These are phyloP conservation scores for Mythimna vitellina DNA, from an alignment of 2,888 invertebrate species.

Conservation along the genomic window DNA sequence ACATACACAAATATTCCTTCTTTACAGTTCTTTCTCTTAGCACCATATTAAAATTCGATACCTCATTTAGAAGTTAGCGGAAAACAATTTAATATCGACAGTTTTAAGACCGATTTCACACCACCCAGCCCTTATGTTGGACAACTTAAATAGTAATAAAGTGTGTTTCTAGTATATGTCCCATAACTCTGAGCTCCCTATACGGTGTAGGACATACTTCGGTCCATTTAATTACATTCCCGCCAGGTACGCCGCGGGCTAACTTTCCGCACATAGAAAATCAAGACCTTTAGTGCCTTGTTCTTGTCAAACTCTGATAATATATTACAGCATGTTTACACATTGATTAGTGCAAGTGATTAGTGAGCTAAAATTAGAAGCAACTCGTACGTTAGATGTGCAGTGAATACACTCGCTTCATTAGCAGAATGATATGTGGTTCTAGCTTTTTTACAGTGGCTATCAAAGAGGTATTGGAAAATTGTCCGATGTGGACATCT, in stretches of 20 bases:
- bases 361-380: constrained; percentile 40
- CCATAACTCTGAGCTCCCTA: constrained; percentile 40
- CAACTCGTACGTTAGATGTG: constrained; percentile 18
- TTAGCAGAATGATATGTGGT: constrained; percentile 14
- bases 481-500: constrained; percentile 21
- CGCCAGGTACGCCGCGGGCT: constrained; percentile 38
- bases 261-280: constrained; percentile 55
- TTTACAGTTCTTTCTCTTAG: too few species aligned
- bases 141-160: constrained; percentile 27
- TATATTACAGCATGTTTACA: constrained; percentile 53
- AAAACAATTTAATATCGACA: not conserved
- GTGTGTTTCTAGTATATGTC: not conserved
- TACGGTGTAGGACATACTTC: constrained; percentile 18
- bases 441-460: not conserved
- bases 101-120: constrained; percentile 13
- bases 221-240: constrained; percentile 43
- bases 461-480: constrained; percentile 7
- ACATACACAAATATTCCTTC: too few species aligned
- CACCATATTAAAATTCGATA: too few species aligned
- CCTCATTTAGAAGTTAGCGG: too few species aligned
- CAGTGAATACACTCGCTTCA: constrained; percentile 12
- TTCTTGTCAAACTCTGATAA: constrained; percentile 56
- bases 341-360: constrained; percentile 56
- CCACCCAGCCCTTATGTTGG: not conserved
- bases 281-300: constrained; percentile 54